Conservation (phyloP, 2,888 invertebrate genomes). For the Phyto melanocephala region DNA sequence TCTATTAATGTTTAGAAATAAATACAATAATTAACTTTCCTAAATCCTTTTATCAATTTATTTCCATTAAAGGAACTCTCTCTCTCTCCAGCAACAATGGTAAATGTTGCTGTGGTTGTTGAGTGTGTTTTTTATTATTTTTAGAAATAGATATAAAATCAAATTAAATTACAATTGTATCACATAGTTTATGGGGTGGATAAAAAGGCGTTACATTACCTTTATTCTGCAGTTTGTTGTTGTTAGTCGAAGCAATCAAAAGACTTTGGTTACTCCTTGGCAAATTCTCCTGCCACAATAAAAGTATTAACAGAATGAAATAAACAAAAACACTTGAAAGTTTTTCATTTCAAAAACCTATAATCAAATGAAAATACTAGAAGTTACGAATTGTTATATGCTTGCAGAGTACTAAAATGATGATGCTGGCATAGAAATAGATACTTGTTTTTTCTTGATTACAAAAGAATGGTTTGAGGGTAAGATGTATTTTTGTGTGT, state of each 20-base stretch:
- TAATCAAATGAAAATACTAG: conserved; percentile 53
- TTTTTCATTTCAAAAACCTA: conserved; percentile 20
- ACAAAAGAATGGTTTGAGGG: conserved; percentile 23
- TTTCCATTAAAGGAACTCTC: conserved; percentile 33
- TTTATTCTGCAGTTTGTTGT: conserved; percentile 33
- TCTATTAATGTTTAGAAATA: background rate
- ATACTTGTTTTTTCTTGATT: conserved; percentile 23
- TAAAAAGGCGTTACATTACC: conserved; percentile 63
- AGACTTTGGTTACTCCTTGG: conserved; percentile 1
- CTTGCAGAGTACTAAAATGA: background rate
- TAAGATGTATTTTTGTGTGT: conserved; percentile 39
- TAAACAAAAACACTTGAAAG: conserved; percentile 42
- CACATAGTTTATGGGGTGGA: conserved; percentile 63
- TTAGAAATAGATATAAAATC: conserved; percentile 55
- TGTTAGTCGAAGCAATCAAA: conserved; percentile 42
- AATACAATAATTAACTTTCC: conserved; percentile 47
- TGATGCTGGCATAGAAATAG: conserved; percentile 25
- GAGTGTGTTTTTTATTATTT: background rate
- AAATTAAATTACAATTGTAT: conserved; percentile 65
- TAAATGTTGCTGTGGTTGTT: background rate
- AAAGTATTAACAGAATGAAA: conserved; percentile 13
- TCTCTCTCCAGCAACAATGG: background rate
- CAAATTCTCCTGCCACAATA: conserved; percentile 32
- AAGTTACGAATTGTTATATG: conserved; percentile 30
- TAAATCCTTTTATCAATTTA: conserved; percentile 49